Conservation (phyloP, 2,113 vertebrate species). For the Spilogale gracilis region DNA sequence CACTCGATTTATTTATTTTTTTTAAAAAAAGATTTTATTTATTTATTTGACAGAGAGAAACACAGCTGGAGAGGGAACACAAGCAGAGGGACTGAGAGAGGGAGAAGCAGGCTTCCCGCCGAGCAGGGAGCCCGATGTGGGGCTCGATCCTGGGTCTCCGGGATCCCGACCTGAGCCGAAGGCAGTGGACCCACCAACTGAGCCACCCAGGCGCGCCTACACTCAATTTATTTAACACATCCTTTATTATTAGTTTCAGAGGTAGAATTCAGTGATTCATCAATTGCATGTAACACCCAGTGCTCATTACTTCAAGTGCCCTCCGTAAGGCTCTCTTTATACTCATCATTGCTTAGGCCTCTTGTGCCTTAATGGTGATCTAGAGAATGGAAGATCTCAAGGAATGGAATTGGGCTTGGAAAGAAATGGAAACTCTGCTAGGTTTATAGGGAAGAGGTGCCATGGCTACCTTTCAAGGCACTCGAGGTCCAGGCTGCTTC, state of each 20-base stretch:
- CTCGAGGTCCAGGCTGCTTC: background rate
- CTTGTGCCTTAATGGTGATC: background rate
- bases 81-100: no score
- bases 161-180: no score
- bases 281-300: background rate
- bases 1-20: background rate
- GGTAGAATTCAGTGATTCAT: background rate
- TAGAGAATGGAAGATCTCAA: background rate
- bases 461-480: background rate
- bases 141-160: no score
- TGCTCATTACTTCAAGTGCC: background rate
- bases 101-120: no score
- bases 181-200: no score
- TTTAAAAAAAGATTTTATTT: no score
- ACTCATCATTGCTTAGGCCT: background rate
- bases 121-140: no score
- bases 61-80: no score
- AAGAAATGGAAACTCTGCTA: background rate
- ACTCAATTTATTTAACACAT: background rate
- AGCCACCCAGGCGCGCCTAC: background rate
- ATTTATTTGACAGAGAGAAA: no score
- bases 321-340: background rate
- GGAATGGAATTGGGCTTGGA: background rate
- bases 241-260: background rate
- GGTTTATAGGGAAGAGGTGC: background rate